Evolutionary conservation across 2,888 invertebrate genomes (phyloP).

Genomic region (Melanargia galathea): DNA sequence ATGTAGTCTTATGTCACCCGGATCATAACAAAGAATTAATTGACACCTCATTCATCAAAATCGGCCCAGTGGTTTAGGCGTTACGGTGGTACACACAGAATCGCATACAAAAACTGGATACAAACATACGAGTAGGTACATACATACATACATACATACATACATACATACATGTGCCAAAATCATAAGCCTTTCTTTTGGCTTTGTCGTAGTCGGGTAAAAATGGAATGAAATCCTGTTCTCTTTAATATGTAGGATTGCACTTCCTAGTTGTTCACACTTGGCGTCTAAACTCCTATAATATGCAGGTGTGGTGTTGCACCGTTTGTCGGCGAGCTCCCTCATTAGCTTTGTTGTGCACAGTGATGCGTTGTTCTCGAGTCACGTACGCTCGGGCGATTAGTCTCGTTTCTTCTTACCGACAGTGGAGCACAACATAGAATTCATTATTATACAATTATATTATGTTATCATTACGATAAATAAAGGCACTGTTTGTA

Average conservation of each 20-base stretch:
- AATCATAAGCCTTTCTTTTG: no score
- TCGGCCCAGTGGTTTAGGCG: no score
- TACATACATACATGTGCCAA: no score
- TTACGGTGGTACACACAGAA: no score
- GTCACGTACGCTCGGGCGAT: conserved; percentile 39
- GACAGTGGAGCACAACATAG: conserved; percentile 27
- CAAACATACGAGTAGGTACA: no score
- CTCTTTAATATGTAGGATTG: conserved; percentile 12
- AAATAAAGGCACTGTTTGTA: conserved; percentile 18
- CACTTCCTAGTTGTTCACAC: conserved; percentile 20
- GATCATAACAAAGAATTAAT: no score
- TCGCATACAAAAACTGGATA: no score
- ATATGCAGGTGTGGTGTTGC: conserved; percentile 30
- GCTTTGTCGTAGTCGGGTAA: no score
- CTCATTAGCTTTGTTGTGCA: conserved; percentile 49
- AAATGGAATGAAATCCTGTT: background rate
- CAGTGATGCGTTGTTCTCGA: conserved; percentile 47
- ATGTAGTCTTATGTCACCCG: no score
- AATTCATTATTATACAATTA: conserved; percentile 29
- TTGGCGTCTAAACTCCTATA: conserved; percentile 13
- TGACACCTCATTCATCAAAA: no score
- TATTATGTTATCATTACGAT: conserved; percentile 27
- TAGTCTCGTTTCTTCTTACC: conserved; percentile 37
- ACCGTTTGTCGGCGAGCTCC: conserved; percentile 38
- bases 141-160: no score